A percentile compares a stretch with the other conserved stretches of the same genome.
These are phyloP conservation scores for Peromyscus melanophrys DNA, from an alignment of 2,797 vertebrate genomes.

Conservation along the genomic window DNA sequence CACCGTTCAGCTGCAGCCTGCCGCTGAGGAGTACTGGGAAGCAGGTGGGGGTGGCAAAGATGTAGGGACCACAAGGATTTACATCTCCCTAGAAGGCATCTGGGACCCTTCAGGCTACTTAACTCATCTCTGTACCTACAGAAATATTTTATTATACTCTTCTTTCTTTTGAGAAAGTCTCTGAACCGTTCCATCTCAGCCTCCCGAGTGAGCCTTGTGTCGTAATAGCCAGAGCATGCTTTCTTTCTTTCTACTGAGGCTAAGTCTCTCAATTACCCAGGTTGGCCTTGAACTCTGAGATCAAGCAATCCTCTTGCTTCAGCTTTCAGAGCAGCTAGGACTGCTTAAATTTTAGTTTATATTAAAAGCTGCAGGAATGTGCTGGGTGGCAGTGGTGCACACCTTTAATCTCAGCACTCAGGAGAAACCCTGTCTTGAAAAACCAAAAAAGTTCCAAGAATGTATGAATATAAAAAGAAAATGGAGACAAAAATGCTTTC, in stretches of 20 bases:
- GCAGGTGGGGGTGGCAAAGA: not conserved
- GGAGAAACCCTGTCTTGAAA: no score
- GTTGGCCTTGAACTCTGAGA: not conserved
- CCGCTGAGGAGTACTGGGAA: not conserved
- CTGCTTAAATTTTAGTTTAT: not conserved
- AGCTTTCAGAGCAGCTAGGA: not conserved
- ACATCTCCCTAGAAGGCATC: not conserved
- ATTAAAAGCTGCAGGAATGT: not conserved
- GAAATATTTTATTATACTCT: not conserved
- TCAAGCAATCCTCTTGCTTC: not conserved
- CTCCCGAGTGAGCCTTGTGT: not conserved
- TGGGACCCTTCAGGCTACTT: not conserved
- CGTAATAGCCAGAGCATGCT: no score
- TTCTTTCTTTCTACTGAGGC: not conserved
- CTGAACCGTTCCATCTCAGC: not conserved
- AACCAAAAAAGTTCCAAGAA: not conserved
- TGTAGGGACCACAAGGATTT: no score
- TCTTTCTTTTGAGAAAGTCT: not conserved
- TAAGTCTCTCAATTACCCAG: not conserved
- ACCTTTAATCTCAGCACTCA: no score
- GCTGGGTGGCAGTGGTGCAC: no score
- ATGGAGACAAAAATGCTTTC: not conserved
- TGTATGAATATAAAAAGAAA: not conserved
- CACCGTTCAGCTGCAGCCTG: not conserved
- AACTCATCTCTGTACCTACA: not conserved